Base-by-base conservation (phyloP, 35 echinoderm and acorn worm species). In the Holothuria glaberrima region DNA sequence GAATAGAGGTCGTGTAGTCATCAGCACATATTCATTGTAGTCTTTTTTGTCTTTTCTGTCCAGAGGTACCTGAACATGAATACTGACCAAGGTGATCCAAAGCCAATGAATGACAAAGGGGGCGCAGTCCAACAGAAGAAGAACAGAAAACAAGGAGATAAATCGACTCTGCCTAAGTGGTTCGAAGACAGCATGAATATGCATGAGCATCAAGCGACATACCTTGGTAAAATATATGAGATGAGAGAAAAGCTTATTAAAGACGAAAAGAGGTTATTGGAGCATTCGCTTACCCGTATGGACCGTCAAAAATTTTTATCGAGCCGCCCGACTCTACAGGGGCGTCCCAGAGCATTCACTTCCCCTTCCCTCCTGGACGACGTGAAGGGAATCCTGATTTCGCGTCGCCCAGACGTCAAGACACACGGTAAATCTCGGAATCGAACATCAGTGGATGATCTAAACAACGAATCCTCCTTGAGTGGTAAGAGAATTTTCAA, bases 201-300 rank as follows among this genome's bases (percentile, higher is more conserved):
- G 60, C 85, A 87, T n/a, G 85, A 87, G 59, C 65, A 87, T 59
- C 85, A 87, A 59, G 66, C 85, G 14, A 87, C 66, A 35, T 87
- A 87, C 65, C 50, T 87, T 10, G 85, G 85, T 29, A 87, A 87
- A 70, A 67, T 87, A 35, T 87, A 69, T n/a, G 62, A 87, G 33
- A 87, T 87, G 85, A 87, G 66, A 52, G 85, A 87, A 50, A 87
- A 71, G 17, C 65, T 87, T 9, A 87, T 87, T 18, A 12, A 87
- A 17, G 85, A 87, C 24, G 85, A 87, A 32, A 87, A 87, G 35
- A 27, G 50, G 41, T 29, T 50, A 52, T 59, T 71, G 20, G 61
- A 87, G 38, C 38, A 59, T 52, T 87, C 85, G 20, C 35, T 71
- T 24, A 87, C 31, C 21, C 85, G 85, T 2, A 50, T 69, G 30